Conservation (phyloP, 2,113 vertebrate genomes). For the Chaetura pelagica region DNA sequence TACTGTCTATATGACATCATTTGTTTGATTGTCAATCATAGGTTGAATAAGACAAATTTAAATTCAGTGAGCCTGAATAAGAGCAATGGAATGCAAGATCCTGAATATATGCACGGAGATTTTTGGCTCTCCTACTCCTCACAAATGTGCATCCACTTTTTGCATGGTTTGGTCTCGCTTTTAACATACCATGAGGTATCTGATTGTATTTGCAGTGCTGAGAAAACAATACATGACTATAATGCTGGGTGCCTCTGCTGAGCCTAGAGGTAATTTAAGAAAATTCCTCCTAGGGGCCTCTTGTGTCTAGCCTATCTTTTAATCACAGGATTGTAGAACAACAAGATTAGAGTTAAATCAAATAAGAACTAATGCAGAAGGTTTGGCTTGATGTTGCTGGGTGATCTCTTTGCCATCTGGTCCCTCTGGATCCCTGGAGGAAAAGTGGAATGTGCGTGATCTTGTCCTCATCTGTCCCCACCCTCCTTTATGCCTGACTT, state of each 20-base stretch:
- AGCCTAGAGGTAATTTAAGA: not conserved
- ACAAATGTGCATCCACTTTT: not conserved
- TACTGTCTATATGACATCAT: not conserved
- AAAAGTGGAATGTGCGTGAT: not conserved
- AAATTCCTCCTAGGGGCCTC: not conserved
- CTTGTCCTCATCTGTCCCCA: not conserved
- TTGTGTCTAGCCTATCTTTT: not conserved
- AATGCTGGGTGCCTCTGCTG: not conserved
- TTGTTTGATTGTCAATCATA: not conserved
- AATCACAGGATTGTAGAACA: not conserved
- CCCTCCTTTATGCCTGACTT: not conserved
- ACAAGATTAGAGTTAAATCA: not conserved
- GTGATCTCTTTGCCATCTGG: not conserved
- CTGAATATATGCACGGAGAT: not conserved
- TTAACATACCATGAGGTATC: not conserved
- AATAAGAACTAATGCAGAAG: not conserved
- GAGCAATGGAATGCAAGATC: not conserved
- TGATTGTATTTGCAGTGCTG: not conserved
- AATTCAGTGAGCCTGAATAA: not conserved
- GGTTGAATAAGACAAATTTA: not conserved
- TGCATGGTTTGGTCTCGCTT: not conserved
- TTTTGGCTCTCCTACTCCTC: not conserved
- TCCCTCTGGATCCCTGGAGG: not conserved
- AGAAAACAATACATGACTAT: not conserved
- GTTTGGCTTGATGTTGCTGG: not conserved